Evolutionary conservation across 2,888 invertebrate species (phyloP), one percentile per base, ranked within the genome.

Genomic region (Macrosiphum euphorbiae): DNA sequence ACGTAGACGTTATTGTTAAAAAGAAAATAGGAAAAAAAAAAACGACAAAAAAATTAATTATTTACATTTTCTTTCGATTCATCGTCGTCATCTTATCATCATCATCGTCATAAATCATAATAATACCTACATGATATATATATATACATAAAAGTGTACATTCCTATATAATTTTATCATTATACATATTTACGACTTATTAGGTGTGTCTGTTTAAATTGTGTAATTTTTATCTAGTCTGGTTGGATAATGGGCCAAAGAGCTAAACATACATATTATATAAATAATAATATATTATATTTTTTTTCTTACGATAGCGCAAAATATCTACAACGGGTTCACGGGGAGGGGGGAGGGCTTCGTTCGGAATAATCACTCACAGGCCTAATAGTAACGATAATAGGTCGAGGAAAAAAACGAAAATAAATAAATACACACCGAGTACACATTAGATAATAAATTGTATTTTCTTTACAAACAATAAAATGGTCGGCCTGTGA

Each of bases 131-230:
- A 50, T 52, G 35, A 50, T 50, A 50, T 78, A 35, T 85, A 35
- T 85, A 93, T 78, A 35, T 85, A 93, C 89, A 89, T 89, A 55
- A 90, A 93, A 93, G 93, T 93, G 93, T 93, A 93, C 93, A 93
- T 93, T 93, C 93, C 93, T 90, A 90, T 90, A 86, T 93, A 85
- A 90, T 90, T 93, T 93, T 58, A 90, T 90, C 90, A 61, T 93
- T 93, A 93, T 85, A 89, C 47, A 93, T 89, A 89, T 93, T 84
- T 93, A 93, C 93, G 90, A 93, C 90, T 93, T 50, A 93, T 93
- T 93, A 93, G 93, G 93, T 93, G 93, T 93, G 93, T 90, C 93
- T 93, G 93, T 93, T 93, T 93, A 93, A 93, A 90, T 90, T 93
- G 90, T 90, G 90, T 90, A 93, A 93, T 93, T 93, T 93, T 90